Evolutionary conservation across 2,797 vertebrate species (phyloP), one percentile per base, ranked within the genome.

Genomic region (Myripristis jacobus): DNA sequence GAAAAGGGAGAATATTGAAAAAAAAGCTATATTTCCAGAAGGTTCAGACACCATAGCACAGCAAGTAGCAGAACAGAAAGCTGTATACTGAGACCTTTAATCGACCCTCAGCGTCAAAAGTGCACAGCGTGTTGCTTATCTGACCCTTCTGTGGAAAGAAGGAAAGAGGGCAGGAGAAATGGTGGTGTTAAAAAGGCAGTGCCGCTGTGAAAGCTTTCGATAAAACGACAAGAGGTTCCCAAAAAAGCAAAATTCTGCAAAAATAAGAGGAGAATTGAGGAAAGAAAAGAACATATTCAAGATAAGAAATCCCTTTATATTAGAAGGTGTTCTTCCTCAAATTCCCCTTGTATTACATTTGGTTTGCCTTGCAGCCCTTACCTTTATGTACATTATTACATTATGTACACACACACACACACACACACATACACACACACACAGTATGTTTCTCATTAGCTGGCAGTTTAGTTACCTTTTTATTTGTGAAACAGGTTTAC

Each of bases 131-230:
- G 90, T 81, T 86, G 73, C 63, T 87, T 44, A 90, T 61, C 68
- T 88, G 87, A 85, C 89, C 73, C 86, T 85, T 91, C 89, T 91
- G 90, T 88, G 79, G 47, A 91, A 82, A 83, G 63, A 81, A 19
- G 62, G 44, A 74, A 3, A 79, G 46, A 73, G 52, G 80, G 64
- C 18, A 48, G 68, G 24, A 12, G 66, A 36, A 66, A 69, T 1
- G 24, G 27, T 15, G 46, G 10, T 3, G 51, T 80, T 80, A 58
- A 57, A 63, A 50, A 66, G 41, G 27, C 64, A 44, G 66, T 70
- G 44, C 50, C 62, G 9, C 46, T 19, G 44, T 18, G 62, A 77
- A 57, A 1, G 4, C 12, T 0, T 12, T 10, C 10, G 43, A 66
- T n/a, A n/a, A 60, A 22, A 66, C 3, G 8, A 15, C 38, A 51